A percentile compares a stretch with the other conserved stretches of the same genome.
phyloP scores from a whole-genome alignment of 2,113 vertebrate species.

The Ochotona curzoniae region DNA sequence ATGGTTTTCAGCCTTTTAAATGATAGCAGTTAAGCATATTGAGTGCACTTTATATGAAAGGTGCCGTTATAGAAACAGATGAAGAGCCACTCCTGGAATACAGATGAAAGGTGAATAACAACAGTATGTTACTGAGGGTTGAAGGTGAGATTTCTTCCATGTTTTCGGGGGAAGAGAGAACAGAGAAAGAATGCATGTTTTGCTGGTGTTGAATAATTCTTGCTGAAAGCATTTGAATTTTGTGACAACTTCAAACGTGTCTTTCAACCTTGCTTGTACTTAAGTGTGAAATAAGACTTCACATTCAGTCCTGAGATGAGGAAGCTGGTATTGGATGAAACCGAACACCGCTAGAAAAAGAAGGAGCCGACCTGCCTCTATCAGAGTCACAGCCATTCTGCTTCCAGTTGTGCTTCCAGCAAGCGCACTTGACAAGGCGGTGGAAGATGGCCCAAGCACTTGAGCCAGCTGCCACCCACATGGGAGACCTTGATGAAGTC shows the following conservation, averaged over 20 bases:
- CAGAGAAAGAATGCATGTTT: neutral
- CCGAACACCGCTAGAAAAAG: neutral
- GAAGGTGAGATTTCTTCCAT: neutral
- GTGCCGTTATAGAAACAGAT: neutral
- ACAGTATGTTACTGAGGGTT: neutral
- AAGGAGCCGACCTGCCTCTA: neutral
- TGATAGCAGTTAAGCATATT: neutral
- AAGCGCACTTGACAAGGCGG: no score
- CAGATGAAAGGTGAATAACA: neutral
- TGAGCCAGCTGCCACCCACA: no score
- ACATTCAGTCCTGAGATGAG: neutral
- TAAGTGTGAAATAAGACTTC: neutral
- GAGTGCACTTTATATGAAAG: neutral
- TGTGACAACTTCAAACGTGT: neutral
- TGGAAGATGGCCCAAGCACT: no score
- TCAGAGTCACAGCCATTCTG: no score
- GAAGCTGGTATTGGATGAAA: neutral
- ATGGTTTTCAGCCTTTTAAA: constrained; percentile 27
- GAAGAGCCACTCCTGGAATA: neutral
- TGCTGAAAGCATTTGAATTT: neutral
- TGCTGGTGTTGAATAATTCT: neutral
- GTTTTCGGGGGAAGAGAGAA: neutral
- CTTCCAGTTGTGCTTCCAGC: no score
- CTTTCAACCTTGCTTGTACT: neutral
- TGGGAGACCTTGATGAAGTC: no score